phyloP scores from a whole-genome alignment of 2,888 invertebrate genomes.

The Apotomis turbidana region DNA sequence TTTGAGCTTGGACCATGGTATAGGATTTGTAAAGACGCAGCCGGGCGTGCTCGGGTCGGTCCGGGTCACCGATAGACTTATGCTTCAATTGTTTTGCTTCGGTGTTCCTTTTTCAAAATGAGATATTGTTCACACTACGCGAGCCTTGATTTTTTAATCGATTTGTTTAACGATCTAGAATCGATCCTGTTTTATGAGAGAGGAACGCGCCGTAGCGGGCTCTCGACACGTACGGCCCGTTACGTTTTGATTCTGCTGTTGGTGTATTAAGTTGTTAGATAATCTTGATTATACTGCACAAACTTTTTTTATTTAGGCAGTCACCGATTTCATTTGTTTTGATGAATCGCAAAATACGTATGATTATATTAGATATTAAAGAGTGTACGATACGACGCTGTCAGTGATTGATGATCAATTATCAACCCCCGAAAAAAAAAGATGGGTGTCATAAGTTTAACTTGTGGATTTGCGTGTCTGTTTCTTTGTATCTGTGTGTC shows the following conservation, averaged over 20 bases:
- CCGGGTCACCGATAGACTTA: conserved; percentile 65
- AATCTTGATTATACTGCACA: background rate
- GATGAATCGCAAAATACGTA: no score
- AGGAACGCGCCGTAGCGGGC: conserved; percentile 65
- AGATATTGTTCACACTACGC: conserved; percentile 47
- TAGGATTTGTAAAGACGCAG: conserved; percentile 62
- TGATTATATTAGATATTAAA: no score
- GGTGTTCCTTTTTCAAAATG: conserved; percentile 57
- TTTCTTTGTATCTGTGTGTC: no score
- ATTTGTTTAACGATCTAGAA: conserved; percentile 56
- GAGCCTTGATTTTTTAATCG: conserved; percentile 46
- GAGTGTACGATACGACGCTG: no score
- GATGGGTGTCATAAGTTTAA: no score
- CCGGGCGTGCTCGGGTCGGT: conserved; percentile 55
- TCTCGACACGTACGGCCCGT: conserved; percentile 62
- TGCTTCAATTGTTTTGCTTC: conserved; percentile 75
- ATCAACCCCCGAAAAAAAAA: no score
- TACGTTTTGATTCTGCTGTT: conserved; percentile 46
- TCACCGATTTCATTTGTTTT: no score
- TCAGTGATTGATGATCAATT: no score
- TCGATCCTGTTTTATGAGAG: conserved; percentile 64
- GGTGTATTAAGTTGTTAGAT: conserved; percentile 4
- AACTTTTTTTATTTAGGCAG: no score
- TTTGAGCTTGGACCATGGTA: no score
- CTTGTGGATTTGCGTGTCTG: no score